Conservation (phyloP, 2,797 vertebrate species). For the Aotus griseimembra region DNA sequence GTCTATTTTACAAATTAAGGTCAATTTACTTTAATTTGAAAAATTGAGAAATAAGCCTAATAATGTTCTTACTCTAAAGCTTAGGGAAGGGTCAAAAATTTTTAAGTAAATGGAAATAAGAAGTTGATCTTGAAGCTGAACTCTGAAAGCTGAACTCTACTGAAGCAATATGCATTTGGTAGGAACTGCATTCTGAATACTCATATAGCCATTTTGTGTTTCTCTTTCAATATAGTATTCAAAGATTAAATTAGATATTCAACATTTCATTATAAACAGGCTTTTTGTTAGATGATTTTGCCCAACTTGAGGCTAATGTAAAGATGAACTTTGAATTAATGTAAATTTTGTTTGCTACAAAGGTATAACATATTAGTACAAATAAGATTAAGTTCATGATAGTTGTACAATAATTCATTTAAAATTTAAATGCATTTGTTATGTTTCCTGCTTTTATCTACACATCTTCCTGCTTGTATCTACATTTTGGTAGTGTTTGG, state of each 20-base stretch:
- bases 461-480: neutral
- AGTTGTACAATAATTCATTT: neutral
- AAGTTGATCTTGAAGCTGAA: neutral
- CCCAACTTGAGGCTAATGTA: neutral
- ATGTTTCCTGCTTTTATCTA: neutral
- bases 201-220: neutral
- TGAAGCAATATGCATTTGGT: neutral
- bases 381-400: neutral
- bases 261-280: neutral
- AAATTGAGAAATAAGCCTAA: neutral
- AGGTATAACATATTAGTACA: neutral
- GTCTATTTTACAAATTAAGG: neutral
- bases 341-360: neutral
- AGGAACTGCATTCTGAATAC: neutral
- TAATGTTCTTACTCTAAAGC: neutral
- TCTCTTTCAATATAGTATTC: neutral
- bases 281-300: neutral
- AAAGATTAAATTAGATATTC: neutral
- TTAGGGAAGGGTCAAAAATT: neutral
- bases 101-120: neutral
- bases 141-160: neutral
- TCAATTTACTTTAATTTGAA: neutral
- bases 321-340: neutral
- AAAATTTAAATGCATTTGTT: neutral
- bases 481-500: neutral